phyloP scores from a whole-genome alignment of 2,888 invertebrate species.

The Sesia bembeciformis region DNA sequence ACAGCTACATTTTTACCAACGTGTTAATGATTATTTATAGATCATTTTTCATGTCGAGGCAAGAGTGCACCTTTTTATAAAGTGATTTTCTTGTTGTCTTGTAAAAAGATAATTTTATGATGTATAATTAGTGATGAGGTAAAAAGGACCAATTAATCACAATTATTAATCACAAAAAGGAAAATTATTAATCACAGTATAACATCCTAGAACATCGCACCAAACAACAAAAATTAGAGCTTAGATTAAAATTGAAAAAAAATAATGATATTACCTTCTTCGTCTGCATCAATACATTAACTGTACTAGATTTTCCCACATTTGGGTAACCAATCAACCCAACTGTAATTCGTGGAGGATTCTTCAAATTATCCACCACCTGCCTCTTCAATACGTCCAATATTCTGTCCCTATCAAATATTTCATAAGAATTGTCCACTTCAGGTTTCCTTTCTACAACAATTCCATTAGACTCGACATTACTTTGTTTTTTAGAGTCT shows the following conservation, averaged over 20 bases:
- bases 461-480: background rate
- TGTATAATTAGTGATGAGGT: too few relatives aligned
- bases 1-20: too few relatives aligned
- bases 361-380: constrained; percentile 56
- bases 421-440: constrained; percentile 69
- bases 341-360: constrained; percentile 80
- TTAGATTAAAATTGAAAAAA: background rate
- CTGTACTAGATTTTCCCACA: constrained; percentile 99
- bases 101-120: too few relatives aligned
- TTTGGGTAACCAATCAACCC: constrained; percentile 99
- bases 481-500: constrained; percentile 1
- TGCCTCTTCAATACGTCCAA: constrained; percentile 79
- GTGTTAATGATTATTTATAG: too few relatives aligned
- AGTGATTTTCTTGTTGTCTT: too few relatives aligned
- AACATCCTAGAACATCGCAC: too few relatives aligned
- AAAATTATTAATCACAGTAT: too few relatives aligned
- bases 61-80: too few relatives aligned
- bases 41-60: too few relatives aligned
- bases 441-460: constrained; percentile 7
- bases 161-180: too few relatives aligned
- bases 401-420: constrained; percentile 80
- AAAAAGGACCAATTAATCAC: too few relatives aligned
- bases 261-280: constrained; percentile 77
- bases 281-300: constrained; percentile 90
- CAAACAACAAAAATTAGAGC: background rate